Evolutionary conservation across 2,113 vertebrate species (phyloP).

Genomic region (Hirundichthys speculiger): DNA sequence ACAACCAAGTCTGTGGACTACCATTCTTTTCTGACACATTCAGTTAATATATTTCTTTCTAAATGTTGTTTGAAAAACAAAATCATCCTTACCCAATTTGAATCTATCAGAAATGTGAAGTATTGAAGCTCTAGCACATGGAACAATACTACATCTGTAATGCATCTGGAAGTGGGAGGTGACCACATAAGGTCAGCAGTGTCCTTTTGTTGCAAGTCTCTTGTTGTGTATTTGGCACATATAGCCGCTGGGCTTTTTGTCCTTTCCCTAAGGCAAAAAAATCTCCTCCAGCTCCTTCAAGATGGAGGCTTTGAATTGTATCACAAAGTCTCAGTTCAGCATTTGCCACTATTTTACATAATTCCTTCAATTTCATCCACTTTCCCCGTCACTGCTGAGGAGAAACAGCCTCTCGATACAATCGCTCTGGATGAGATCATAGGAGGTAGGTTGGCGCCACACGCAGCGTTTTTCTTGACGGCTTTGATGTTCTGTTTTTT

Average conservation of each 20-base stretch:
- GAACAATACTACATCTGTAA: too few relatives aligned
- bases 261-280: not conserved
- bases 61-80: not conserved
- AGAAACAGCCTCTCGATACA: not conserved
- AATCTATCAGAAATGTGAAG: too few relatives aligned
- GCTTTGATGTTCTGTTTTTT: not conserved
- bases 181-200: too few relatives aligned
- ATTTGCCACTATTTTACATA: not conserved
- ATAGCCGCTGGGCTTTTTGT: not conserved
- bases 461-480: not conserved
- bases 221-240: not conserved
- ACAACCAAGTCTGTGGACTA: too few relatives aligned
- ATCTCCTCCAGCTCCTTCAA: constrained; percentile 1
- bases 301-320: not conserved
- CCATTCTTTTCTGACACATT: too few relatives aligned
- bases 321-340: not conserved
- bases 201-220: not conserved
- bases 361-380: not conserved
- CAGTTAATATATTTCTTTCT: not conserved
- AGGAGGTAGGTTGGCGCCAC: too few relatives aligned
- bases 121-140: too few relatives aligned
- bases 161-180: too few relatives aligned
- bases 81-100: too few relatives aligned
- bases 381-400: not conserved
- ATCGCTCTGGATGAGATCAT: too few relatives aligned